A percentile compares a stretch with the other conserved stretches of the same genome.
Conservation (phyloP, 2,888 invertebrate genomes). For the Agrotis puta region DNA sequence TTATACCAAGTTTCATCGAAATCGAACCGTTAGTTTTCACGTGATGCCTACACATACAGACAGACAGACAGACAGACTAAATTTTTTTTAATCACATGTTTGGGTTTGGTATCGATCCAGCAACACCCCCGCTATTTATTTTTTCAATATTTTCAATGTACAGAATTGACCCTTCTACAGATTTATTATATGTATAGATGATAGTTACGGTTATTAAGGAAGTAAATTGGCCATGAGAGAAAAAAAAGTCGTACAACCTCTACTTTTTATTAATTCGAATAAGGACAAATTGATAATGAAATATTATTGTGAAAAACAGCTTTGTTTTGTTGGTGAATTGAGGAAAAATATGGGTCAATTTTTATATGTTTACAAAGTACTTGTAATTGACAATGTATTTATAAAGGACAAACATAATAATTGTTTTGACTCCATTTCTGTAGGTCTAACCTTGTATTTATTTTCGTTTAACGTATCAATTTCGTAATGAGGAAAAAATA, state of each 20-base stretch:
- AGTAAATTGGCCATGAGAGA: not conserved
- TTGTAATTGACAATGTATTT: constrained; percentile 21
- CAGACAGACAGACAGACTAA: too few relatives aligned
- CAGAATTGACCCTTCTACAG: too few relatives aligned
- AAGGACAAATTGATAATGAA: not conserved
- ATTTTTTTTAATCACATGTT: too few relatives aligned
- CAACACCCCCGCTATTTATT: too few relatives aligned
- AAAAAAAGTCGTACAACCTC: not conserved
- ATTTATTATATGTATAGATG: too few relatives aligned
- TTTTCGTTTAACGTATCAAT: constrained; percentile 6
- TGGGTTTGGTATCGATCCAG: too few relatives aligned
- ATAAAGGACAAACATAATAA: constrained; percentile 13
- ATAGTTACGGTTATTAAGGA: not conserved
- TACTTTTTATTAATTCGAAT: not conserved
- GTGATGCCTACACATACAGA: too few relatives aligned
- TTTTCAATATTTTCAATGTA: too few relatives aligned
- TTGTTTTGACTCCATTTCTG: constrained; percentile 13
- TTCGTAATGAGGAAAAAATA: constrained; percentile 19
- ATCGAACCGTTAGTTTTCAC: too few relatives aligned
- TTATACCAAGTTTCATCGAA: too few relatives aligned
- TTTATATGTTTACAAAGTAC: constrained; percentile 16
- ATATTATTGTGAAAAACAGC: not conserved
- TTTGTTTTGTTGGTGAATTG: not conserved
- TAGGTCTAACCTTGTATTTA: constrained; percentile 31
- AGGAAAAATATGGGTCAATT: not conserved